Percentiles rank a stretch among this genome's conserved stretches.
Evolutionary conservation across 1,140 invertebrate genomes (phyloP).

Genomic region (Psilanteris sp.): DNA sequence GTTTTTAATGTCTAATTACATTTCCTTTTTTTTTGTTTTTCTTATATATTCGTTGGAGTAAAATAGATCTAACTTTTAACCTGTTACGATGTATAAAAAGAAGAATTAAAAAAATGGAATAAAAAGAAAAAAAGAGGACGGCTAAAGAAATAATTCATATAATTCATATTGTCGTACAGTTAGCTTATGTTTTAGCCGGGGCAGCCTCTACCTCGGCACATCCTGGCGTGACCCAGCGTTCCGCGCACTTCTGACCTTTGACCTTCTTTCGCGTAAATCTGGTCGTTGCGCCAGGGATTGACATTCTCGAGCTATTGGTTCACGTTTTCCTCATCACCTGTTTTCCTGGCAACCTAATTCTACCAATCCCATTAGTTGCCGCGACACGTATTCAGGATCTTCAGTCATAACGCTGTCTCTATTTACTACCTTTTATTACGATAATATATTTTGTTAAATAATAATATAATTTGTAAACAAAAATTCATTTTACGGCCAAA

Average conservation of each 20-base stretch:
- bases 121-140: background rate
- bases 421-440: too few relatives aligned
- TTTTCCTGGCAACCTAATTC: conserved; percentile 48
- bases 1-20: too few relatives aligned
- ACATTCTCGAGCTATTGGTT: conserved; percentile 40
- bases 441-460: too few relatives aligned
- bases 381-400: conserved; percentile 19
- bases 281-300: conserved; percentile 35
- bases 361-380: conserved; percentile 37
- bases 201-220: conserved; percentile 20
- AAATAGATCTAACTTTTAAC: too few relatives aligned
- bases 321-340: conserved; percentile 39
- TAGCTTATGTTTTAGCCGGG: conserved; percentile 1
- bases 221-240: conserved; percentile 49
- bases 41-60: too few relatives aligned
- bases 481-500: too few relatives aligned
- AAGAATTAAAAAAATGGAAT: background rate
- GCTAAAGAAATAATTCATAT: conserved; percentile 2
- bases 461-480: too few relatives aligned
- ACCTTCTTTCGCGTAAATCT: conserved; percentile 55
- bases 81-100: background rate
- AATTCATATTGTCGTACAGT: conserved; percentile 10
- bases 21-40: too few relatives aligned
- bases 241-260: conserved; percentile 60
- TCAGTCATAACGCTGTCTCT: too few relatives aligned